Evolutionary conservation across 1,140 invertebrate species (phyloP).

Genomic region (Drosophila cardini): DNA sequence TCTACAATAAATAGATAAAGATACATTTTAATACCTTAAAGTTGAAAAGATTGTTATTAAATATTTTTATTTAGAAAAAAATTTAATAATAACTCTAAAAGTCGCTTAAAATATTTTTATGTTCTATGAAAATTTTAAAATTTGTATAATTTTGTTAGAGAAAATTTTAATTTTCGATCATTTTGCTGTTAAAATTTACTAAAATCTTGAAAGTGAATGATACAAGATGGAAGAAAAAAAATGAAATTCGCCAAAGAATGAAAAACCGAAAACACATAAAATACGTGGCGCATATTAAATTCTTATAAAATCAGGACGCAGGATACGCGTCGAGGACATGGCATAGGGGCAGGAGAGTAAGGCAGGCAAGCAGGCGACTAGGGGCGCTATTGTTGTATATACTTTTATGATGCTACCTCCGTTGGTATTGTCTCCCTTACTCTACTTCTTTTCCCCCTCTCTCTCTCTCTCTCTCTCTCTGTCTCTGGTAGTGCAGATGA

Average conservation of each 20-base stretch:
- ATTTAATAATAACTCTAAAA: no score
- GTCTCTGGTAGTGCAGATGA: not conserved
- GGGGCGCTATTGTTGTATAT: conserved; percentile 68
- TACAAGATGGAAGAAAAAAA: conserved; percentile 39
- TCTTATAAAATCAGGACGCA: conserved; percentile 74
- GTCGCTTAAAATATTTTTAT: no score
- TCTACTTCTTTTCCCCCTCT: not conserved
- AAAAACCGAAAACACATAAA: conserved; percentile 65
- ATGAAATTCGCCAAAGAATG: conserved; percentile 32
- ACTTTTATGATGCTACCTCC: conserved; percentile 55
- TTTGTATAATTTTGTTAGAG: no score
- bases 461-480: conserved; percentile 6
- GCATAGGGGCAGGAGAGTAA: conserved; percentile 20
- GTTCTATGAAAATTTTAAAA: no score
- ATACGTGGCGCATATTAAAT: conserved; percentile 79
- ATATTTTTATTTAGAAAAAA: no score
- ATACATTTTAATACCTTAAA: no score
- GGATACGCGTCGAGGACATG: conserved; percentile 47
- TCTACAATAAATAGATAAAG: no score
- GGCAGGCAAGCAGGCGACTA: conserved; percentile 26
- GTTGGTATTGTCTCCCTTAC: conserved; percentile 36
- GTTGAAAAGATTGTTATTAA: no score
- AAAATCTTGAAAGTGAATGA: conserved; percentile 44
- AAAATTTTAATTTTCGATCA: not conserved
- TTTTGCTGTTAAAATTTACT: not conserved